phyloP scores from a whole-genome alignment of 2,888 invertebrate species.

The Lamproptera curius region DNA sequence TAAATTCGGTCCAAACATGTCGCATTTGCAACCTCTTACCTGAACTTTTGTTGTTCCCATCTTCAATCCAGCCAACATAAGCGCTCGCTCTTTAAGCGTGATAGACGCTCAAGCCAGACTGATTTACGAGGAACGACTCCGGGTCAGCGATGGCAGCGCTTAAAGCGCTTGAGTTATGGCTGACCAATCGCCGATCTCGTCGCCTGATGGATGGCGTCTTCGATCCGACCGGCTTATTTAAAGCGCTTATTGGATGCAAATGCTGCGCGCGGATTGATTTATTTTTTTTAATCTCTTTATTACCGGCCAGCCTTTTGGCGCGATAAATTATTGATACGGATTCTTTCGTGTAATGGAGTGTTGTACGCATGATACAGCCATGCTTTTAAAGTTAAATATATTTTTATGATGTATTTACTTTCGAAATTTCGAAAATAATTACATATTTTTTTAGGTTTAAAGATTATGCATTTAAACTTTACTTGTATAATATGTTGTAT shows the following conservation, averaged over 20 bases:
- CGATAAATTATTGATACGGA: slow-evolving; percentile 1
- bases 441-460: no score
- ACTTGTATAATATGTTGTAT: no score
- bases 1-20: no score
- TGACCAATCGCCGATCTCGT: slow-evolving; percentile 17
- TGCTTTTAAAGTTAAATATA: no score
- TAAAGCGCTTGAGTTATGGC: slow-evolving; percentile 21
- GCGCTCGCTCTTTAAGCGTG: slow-evolving; percentile 13
- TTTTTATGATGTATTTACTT: no score
- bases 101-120: slow-evolving; percentile 14
- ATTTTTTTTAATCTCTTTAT: slow-evolving; percentile 11
- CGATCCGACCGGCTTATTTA: slow-evolving; percentile 18
- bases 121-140: slow-evolving; percentile 19
- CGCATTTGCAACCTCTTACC: no score
- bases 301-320: background rate
- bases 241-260: slow-evolving; percentile 17
- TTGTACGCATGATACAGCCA: no score
- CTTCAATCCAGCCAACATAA: slow-evolving; percentile 17
- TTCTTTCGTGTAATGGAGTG: background rate
- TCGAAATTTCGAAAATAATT: no score
- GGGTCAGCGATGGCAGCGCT: slow-evolving; percentile 19
- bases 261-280: slow-evolving; percentile 5
- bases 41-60: background rate
- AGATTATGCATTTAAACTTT: no score
- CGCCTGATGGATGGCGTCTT: slow-evolving; percentile 20